phyloP scores from a whole-genome alignment of 1,140 invertebrate genomes.

The Metopolophium dirhodum region DNA sequence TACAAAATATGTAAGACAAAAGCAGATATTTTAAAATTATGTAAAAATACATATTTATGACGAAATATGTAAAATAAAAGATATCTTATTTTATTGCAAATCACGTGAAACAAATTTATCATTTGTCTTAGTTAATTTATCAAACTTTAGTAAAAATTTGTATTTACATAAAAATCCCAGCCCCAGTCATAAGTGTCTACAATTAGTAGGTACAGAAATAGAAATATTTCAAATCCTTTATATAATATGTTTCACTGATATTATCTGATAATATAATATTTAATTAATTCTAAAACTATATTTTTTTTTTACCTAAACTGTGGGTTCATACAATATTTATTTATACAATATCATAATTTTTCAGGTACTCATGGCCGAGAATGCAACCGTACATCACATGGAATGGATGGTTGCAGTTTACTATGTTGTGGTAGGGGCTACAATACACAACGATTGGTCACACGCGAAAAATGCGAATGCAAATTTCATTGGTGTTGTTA shows the following conservation, averaged over 20 bases:
- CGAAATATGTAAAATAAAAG: no score
- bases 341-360: neutral
- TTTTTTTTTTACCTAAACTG: neutral
- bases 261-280: no score
- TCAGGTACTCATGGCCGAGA: conserved; percentile 78
- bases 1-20: no score
- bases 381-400: conserved; percentile 82
- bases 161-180: no score
- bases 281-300: neutral
- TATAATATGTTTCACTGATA: neutral
- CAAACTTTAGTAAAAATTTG: no score
- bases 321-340: neutral
- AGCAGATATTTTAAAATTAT: no score
- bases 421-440: conserved; percentile 59
- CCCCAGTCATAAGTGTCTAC: no score
- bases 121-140: no score
- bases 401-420: conserved; percentile 73
- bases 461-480: conserved; percentile 59
- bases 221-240: neutral
- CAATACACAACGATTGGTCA: conserved; percentile 44
- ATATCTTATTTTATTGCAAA: no score
- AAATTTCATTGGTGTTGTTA: conserved; percentile 61
- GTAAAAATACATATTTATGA: no score
- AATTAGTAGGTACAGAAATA: neutral
- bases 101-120: no score